These are phyloP conservation scores for Scomber scombrus DNA, from an alignment of 2,113 vertebrate species.

Conservation along the genomic window DNA sequence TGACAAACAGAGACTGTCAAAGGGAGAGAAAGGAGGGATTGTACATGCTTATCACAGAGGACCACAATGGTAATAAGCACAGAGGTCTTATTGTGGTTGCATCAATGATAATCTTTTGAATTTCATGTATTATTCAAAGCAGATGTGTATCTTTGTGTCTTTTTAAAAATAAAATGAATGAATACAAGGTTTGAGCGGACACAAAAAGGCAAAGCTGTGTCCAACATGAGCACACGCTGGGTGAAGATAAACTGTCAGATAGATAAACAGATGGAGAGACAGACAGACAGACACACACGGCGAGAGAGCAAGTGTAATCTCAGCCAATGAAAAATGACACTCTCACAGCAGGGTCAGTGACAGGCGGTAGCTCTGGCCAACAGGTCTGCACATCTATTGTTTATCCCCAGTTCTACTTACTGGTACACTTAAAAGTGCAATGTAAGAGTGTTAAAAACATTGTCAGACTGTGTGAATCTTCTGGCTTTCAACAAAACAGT, in stretches of 20 bases:
- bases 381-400: constrained; percentile 28
- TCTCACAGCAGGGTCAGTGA: constrained; percentile 40
- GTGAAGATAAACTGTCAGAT: background rate
- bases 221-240: constrained; percentile 35
- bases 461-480: constrained; percentile 3
- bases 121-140: background rate
- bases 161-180: constrained; percentile 3
- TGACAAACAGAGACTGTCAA: constrained; percentile 28
- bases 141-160: background rate
- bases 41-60: constrained; percentile 13
- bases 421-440: background rate
- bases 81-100: constrained; percentile 12
- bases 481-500: constrained; percentile 21
- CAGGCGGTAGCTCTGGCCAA: constrained; percentile 3
- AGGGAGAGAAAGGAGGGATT: background rate
- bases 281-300: constrained; percentile 25
- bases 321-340: constrained; percentile 43
- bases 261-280: constrained; percentile 40
- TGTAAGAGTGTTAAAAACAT: constrained; percentile 25
- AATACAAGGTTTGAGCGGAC: constrained; percentile 1
- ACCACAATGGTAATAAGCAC: background rate
- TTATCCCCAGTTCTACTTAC: constrained; percentile 17
- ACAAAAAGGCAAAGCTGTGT: constrained; percentile 3
- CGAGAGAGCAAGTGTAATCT: constrained; percentile 33
- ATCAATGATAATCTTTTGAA: constrained; percentile 5